These are phyloP conservation scores for Ariopsis seemanni DNA, from an alignment of 2,113 vertebrate species.

Conservation along the genomic window DNA sequence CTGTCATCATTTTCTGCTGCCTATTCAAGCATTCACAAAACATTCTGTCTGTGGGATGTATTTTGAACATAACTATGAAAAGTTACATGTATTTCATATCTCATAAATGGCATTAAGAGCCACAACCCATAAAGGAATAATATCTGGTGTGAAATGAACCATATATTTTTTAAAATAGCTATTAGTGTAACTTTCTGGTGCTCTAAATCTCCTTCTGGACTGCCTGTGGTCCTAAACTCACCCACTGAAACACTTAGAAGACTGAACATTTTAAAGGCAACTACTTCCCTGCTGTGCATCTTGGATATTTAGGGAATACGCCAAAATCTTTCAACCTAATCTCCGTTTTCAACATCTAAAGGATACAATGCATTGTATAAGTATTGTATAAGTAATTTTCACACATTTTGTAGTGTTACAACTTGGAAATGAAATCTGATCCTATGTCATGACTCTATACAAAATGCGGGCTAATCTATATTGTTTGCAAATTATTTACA, in stretches of 20 bases:
- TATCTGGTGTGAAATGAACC: background rate
- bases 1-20: background rate
- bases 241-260: background rate
- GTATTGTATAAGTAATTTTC: background rate
- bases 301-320: background rate
- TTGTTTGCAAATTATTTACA: background rate
- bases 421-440: background rate
- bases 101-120: conserved; percentile 8
- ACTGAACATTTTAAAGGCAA: background rate
- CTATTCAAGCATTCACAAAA: background rate
- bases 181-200: background rate
- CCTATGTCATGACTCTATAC: background rate
- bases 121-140: background rate
- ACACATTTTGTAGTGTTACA: background rate
- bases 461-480: background rate
- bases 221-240: conserved; percentile 13
- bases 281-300: background rate
- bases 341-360: background rate
- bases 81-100: background rate
- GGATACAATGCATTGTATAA: background rate
- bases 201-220: background rate
- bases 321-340: background rate
- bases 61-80: background rate
- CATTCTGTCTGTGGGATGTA: background rate
- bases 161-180: background rate